Evolutionary conservation across 2,113 vertebrate species (phyloP).

Genomic region (Nanorana parkeri): DNA sequence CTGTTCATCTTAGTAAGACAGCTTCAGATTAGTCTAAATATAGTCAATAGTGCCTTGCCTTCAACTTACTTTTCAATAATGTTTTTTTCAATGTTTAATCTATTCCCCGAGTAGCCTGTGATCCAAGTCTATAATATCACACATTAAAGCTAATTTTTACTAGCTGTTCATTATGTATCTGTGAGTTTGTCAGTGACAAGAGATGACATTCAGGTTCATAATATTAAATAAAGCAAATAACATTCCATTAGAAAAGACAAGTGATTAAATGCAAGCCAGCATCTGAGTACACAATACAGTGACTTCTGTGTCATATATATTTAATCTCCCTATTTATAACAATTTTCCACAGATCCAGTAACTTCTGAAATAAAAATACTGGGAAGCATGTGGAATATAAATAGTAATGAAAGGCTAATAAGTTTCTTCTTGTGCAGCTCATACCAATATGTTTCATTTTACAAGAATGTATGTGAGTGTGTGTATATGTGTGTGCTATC

Average conservation of each 20-base stretch:
- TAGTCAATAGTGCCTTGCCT: not conserved
- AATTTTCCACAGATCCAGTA: slow-evolving; percentile 11
- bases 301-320: slow-evolving; percentile 11
- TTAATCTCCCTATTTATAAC: slow-evolving; percentile 33
- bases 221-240: slow-evolving; percentile 12
- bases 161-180: not conserved
- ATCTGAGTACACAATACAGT: not conserved
- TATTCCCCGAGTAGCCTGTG: not conserved
- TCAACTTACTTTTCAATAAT: not conserved
- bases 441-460: not conserved
- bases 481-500: not conserved
- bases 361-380: slow-evolving; percentile 6
- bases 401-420: not conserved
- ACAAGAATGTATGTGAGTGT: not conserved
- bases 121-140: not conserved
- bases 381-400: not conserved
- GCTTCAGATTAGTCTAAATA: not conserved
- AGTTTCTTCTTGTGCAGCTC: not conserved
- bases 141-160: slow-evolving; percentile 26
- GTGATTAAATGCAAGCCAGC: slow-evolving; percentile 12
- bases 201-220: slow-evolving; percentile 13
- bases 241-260: slow-evolving; percentile 22
- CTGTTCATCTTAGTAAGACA: not conserved
- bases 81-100: too few relatives aligned
- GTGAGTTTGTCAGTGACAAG: slow-evolving; percentile 9